Percentiles rank a stretch among this genome's conserved stretches.
Evolutionary conservation across 2,113 vertebrate species (phyloP).

Genomic region (Puffinus mauretanicus): DNA sequence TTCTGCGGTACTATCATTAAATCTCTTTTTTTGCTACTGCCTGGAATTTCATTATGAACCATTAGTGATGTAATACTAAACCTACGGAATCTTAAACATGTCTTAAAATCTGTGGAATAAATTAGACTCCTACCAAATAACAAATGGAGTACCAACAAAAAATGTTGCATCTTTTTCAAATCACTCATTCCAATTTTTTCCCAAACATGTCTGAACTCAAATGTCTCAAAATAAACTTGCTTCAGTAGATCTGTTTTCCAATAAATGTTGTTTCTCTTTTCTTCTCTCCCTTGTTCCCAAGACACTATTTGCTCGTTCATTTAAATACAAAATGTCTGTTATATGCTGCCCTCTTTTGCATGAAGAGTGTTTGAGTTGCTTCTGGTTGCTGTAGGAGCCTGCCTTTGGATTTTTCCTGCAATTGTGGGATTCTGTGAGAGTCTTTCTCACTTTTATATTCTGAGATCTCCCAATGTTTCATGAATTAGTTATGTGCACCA

Average conservation of each 20-base stretch:
- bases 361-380: not conserved
- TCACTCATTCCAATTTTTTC: conserved; percentile 52
- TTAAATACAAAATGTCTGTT: not conserved
- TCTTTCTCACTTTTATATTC: not conserved
- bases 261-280: not conserved
- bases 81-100: conserved; percentile 66
- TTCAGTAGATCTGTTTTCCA: conserved; percentile 19
- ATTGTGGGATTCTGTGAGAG: not conserved
- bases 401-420: not conserved
- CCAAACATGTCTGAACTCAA: conserved; percentile 55
- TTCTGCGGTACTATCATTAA: not conserved
- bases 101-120: conserved; percentile 64
- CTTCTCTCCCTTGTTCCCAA: not conserved
- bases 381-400: not conserved
- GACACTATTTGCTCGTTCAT: not conserved
- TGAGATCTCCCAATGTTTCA: not conserved
- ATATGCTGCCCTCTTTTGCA: not conserved
- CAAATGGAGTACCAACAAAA: conserved; percentile 44
- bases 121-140: conserved; percentile 43
- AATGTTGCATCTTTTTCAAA: conserved; percentile 17
- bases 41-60: conserved; percentile 70
- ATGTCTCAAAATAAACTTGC: conserved; percentile 56
- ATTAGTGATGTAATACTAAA: conserved; percentile 69
- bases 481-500: not conserved
- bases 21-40: conserved; percentile 12